phyloP scores from a whole-genome alignment of 2,797 vertebrate species.

The Sphaeramia orbicularis region DNA sequence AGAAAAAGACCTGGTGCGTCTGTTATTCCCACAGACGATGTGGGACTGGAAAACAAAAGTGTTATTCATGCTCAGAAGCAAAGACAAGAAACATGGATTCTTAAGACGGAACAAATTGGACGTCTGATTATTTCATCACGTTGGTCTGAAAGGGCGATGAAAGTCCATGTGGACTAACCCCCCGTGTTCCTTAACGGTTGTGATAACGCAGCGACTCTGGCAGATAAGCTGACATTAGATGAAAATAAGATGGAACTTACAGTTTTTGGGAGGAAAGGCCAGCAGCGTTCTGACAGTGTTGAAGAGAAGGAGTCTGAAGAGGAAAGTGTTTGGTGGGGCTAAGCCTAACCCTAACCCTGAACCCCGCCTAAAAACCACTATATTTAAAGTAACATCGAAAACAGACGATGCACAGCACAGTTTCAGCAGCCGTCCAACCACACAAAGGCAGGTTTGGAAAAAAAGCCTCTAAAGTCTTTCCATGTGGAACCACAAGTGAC shows the following conservation, averaged over 20 bases:
- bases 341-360: slow-evolving; percentile 79
- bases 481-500: no score
- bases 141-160: slow-evolving; percentile 33
- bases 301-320: slow-evolving; percentile 59
- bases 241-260: slow-evolving; percentile 75
- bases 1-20: slow-evolving; percentile 51
- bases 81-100: slow-evolving; percentile 49
- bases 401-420: slow-evolving; percentile 50
- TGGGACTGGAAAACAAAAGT: slow-evolving; percentile 61
- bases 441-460: slow-evolving; percentile 56
- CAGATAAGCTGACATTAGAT: background rate
- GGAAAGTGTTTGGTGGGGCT: slow-evolving; percentile 65
- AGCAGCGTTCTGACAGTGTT: slow-evolving; percentile 52
- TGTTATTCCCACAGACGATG: slow-evolving; percentile 59
- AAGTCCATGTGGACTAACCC: slow-evolving; percentile 47
- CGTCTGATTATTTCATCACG: slow-evolving; percentile 57
- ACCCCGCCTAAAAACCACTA: slow-evolving; percentile 86
- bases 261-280: slow-evolving; percentile 54
- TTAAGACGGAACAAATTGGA: slow-evolving; percentile 60
- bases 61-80: slow-evolving; percentile 57
- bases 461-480: no score
- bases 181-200: no score
- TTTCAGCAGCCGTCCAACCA: slow-evolving; percentile 47
- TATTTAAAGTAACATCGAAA: slow-evolving; percentile 83
- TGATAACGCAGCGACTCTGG: slow-evolving; percentile 1